Base-by-base conservation (phyloP, 1,140 invertebrate species). In the Helicoverpa armigera region DNA sequence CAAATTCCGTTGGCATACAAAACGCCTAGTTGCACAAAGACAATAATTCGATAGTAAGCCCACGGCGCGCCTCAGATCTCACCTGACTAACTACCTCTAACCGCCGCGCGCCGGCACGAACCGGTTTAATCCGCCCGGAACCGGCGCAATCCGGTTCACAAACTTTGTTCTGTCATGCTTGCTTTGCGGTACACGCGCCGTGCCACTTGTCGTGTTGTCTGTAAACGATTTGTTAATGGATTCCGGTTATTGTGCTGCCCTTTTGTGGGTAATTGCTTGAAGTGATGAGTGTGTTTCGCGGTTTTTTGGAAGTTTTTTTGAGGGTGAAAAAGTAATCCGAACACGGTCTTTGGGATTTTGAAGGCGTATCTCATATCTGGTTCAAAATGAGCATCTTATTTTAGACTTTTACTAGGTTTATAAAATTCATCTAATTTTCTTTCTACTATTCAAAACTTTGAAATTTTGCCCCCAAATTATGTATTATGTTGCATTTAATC, bases 111-210 rank as follows among this genome's bases (percentile, higher is more conserved):
- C 85, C 84, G 86, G 82, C 85, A 79, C 82, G 80, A 82, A 85
- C 88, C 81, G 81, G 81, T 81, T 82, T 83, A 83, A 85, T 81
- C 77, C 85, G 79, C 69, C 60, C 78, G 79, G 81, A 91, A 90
- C 90, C 87, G 83, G 87, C 85, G 85, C 86, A 89, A 91, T 91
- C 91, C 89, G 89, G 87, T 88, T 88, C 87, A 85, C 88, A 89
- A 92, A 92, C 86, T 92, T 91, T 89, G 89, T 87, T 85, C 87
- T 84, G 81, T 88, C 84, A 83, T 82, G 86, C 88, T 90, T 88
- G 88, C 87, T 90, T 88, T 90, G 90, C 83, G 89, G 89, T 88
- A 83, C 82, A 84, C 85, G 87, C 84, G 85, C 83, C 85, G 84
- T 85, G 79, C 87, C 86, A 86, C 86, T 87, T 76, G 81, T 75